A percentile compares a stretch with the other conserved stretches of the same genome.
Evolutionary conservation across 2,113 vertebrate species (phyloP).

Genomic region (Chamaea fasciata): DNA sequence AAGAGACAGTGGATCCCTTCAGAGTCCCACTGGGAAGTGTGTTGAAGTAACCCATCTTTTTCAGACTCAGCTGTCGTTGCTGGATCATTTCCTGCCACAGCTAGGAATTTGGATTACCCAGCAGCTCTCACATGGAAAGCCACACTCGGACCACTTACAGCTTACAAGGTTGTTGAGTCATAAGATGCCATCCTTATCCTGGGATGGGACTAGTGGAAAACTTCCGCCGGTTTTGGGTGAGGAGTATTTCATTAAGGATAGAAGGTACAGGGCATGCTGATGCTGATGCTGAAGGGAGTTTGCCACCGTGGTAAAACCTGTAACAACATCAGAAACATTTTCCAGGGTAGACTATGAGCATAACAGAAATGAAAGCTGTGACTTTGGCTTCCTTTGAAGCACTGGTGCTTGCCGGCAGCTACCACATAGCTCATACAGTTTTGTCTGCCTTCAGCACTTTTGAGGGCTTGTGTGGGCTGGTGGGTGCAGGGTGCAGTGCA

Average conservation of each 20-base stretch:
- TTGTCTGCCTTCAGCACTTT: neutral
- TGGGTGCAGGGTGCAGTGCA: neutral
- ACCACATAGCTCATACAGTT: neutral
- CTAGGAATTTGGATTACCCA: neutral
- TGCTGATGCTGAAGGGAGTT: neutral
- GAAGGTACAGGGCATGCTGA: neutral
- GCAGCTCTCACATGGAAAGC: neutral
- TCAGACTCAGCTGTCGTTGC: neutral
- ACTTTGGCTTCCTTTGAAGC: neutral
- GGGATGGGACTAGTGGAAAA: neutral
- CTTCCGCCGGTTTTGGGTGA: neutral
- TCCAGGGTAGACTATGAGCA: neutral
- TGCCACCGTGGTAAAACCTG: neutral
- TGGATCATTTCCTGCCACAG: constrained; percentile 27
- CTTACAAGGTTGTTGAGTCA: neutral
- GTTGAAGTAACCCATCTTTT: constrained; percentile 4
- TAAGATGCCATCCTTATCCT: neutral
- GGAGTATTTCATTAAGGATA: neutral
- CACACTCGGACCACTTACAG: neutral
- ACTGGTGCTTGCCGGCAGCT: neutral
- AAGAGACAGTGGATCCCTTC: neutral
- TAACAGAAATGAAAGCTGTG: neutral
- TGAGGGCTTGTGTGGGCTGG: neutral
- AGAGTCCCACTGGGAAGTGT: neutral
- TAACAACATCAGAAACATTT: neutral